A percentile compares a stretch with the other conserved stretches of the same genome.
These are phyloP conservation scores for Solen grandis DNA, from an alignment of 1,140 invertebrate species.

Conservation along the genomic window DNA sequence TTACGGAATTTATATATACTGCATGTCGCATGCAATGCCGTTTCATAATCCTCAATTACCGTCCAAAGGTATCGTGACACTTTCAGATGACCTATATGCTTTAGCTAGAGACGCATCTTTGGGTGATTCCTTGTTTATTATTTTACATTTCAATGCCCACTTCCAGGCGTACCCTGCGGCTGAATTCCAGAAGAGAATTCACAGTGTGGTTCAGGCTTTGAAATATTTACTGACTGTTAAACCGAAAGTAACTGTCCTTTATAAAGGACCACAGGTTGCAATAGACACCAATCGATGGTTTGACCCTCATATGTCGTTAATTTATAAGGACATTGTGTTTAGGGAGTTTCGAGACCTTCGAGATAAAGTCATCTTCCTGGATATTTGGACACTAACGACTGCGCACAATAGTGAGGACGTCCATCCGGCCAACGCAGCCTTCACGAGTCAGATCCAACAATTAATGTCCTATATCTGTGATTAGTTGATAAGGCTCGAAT, in stretches of 20 bases:
- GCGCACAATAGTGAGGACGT: conserved; percentile 7
- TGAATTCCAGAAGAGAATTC: not conserved
- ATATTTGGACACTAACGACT: conserved; percentile 23
- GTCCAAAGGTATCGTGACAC: not conserved
- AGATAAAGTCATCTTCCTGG: conserved; percentile 27
- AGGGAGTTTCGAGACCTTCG: conserved; percentile 17
- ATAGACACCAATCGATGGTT: conserved; percentile 30
- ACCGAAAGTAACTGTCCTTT: conserved; percentile 12
- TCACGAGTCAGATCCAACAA: conserved; percentile 32
- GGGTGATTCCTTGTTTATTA: conserved; percentile 8
- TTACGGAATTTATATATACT: conserved; percentile 11
- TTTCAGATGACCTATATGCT: not conserved
- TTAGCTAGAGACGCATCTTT: not conserved
- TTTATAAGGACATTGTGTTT: conserved; percentile 6
- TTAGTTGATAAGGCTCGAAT: too few species aligned
- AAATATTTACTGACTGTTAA: not conserved
- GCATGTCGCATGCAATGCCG: conserved; percentile 32
- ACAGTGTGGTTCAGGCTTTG: not conserved
- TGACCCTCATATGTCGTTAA: conserved; percentile 10
- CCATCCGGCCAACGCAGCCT: conserved; percentile 1
- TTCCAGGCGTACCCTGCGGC: conserved; percentile 1
- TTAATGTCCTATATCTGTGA: conserved; percentile 30
- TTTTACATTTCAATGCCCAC: conserved; percentile 16
- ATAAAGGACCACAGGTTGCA: conserved; percentile 2
- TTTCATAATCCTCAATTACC: conserved; percentile 19